Base-by-base conservation (phyloP, 2,113 vertebrate genomes). In the Trichomycterus rosablanca region DNA sequence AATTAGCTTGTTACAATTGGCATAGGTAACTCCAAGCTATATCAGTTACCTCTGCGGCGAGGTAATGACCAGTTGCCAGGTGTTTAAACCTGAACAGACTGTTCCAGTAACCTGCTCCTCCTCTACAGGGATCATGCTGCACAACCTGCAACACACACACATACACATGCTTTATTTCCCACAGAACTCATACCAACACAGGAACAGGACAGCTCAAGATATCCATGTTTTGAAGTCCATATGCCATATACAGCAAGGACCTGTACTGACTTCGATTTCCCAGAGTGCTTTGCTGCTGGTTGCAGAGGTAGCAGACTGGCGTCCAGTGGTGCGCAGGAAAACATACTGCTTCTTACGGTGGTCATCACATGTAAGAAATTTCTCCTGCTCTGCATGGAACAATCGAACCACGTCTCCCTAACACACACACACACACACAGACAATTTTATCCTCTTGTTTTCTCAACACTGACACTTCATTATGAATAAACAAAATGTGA, bases 1-100 rank as follows among this genome's bases (percentile, higher is more conserved):
- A 11, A 10, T 39, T 3, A 39, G 35, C 35, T 39, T 10, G 35
- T 3, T 39, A 1, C 7, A 30, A 7, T 39, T 39, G 12, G 3
- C 3, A 39, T 39, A 12, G 12, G 35, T 39, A 11, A 1, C 35
- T 12, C 3, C 12, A 39, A 39, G 12, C 35, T 34, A 30, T 30
- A 30, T 7, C 26, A 7, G 26, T 30, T 2, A 98, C 95, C 92
- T 99, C 96, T 60, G 96, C 95, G 59, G 96, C 96, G 55, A 99
- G 82, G 81, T 98, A 97, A 76, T 97, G 94, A 59, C 94, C 96
- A 0, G 95, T 99, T 5, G 96, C 95, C 75, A 99, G 81, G 74
- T 99, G 96, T 75, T 99, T 99, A 83, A 99, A 99, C 32, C 95
- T 88, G 77, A 99, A 98, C 59, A 99, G 90, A 73, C 96, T 99